Evolutionary conservation across 2,888 invertebrate genomes (phyloP), one percentile per base, ranked within the genome.

Genomic region (Resseliella maxima): DNA sequence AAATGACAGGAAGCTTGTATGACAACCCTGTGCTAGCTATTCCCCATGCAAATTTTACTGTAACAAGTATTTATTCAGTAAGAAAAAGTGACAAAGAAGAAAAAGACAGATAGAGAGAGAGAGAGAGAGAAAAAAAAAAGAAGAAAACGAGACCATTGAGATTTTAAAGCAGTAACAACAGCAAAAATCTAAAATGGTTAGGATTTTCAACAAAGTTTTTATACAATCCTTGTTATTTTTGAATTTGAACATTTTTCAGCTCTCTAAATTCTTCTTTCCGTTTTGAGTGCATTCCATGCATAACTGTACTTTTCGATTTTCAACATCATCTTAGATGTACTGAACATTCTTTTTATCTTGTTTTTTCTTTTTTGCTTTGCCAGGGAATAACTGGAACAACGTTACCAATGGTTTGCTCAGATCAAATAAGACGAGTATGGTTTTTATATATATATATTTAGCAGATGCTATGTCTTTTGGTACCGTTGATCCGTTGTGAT

Each of bases 381-480:
- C 46, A 50, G 46, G 46, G 24, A 72, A 8, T 72, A 72, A n/a
- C 35, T 72, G 31, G 72, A 31, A 72, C 35, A n/a, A 31, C 18
- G 12, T 59, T 59, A 5, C 24, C 59, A 5, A 59, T 59, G 59
- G n/a, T n/a, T n/a, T n/a, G n/a, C n/a, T n/a, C n/a, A n/a, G n/a
- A n/a, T n/a, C n/a, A n/a, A n/a, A n/a, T n/a, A n/a, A n/a, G n/a
- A n/a, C n/a, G n/a, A n/a, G n/a, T n/a, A n/a, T n/a, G n/a, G 31
- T 31, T 31, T 31, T 5, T 12, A 35, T 1, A 10, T 35, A 0
- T 31, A 31, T 31, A 31, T 24, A 8, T 72, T 31, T 15, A 31
- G 72, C 72, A 31, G 72, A 31, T 59, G 59, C 24, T 50, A 50
- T 50, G 50, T 50, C 59, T 72, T 72, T 72, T 72, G 31, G 72